Evolutionary conservation across 2,797 vertebrate genomes (phyloP), one percentile per base, ranked within the genome.

Genomic region (Oreochromis mossambicus): DNA sequence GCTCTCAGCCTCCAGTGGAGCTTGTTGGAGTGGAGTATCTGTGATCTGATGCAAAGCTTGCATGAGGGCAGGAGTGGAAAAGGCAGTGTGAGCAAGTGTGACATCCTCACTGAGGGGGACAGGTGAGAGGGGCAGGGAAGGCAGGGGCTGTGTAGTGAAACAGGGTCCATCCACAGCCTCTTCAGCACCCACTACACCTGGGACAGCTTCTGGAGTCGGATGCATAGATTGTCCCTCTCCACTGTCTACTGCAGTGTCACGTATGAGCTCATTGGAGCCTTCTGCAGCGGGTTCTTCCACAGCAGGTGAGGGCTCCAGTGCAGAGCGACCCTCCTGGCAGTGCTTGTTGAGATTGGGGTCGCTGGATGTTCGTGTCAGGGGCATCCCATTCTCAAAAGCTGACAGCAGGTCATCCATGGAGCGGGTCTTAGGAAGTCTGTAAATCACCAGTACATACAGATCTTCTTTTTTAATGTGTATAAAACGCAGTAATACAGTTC

Each of bases 311-410:
- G 97, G 92, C 78, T 99, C 98, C 61, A 97, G 91, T 54, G 95
- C 88, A 6, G 93, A 90, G 66, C 97, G 96, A 77, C 94, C 97
- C 56, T 99, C 98, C 92, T 97, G 98, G 94, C 97, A 98, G 95
- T 99, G 98, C 95, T 99, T 98, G 87, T 99, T 99, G 87, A 99
- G 96, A 94, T 99, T 99, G 12, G 99, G 98, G 89, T 99, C 99
- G n/a, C 99, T 99, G 51, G 98, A 99, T 0, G 98, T 99, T 46
- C 98, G 98, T 1, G 98, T 98, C 88, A 99, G 94, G 0, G 97
- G 95, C 78, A 97, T 95, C 79, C 97, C 97, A 82, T 97, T 98
- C 85, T 99, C 99, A 73, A 97, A 97, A 14, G 97, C 97, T 29
- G 98, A 98, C 86, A 98, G 94, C 83, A 99, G 95, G 94, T 99